These are phyloP conservation scores for Hydrotaea diabolus DNA, from an alignment of 2,888 invertebrate genomes.

Conservation along the genomic window DNA sequence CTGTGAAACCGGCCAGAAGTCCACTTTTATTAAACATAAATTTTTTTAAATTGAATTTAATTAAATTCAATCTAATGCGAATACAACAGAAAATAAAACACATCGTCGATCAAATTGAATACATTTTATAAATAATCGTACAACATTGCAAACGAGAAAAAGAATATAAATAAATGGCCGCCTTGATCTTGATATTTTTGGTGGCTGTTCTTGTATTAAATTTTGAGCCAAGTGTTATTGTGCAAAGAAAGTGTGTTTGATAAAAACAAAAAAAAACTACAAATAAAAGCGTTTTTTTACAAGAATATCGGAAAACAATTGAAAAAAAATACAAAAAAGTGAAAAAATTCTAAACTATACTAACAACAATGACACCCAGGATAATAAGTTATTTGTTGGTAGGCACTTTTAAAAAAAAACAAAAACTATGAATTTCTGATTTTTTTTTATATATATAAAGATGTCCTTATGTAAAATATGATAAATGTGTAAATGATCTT, in stretches of 20 bases:
- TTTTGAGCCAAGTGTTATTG: too few relatives aligned
- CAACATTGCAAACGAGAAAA: neutral
- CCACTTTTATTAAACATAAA: too few relatives aligned
- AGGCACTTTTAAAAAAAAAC: slow-evolving; percentile 69
- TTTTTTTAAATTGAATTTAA: slow-evolving; percentile 59
- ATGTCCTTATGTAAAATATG: too few relatives aligned
- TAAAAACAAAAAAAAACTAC: slow-evolving; percentile 11
- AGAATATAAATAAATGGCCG: slow-evolving; percentile 24
- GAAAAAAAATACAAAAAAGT: neutral
- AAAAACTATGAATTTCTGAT: too few relatives aligned
- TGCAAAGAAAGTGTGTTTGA: neutral
- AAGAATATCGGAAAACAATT: neutral
- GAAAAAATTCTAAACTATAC: neutral
- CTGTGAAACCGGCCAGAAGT: too few relatives aligned
- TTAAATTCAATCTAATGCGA: slow-evolving; percentile 54
- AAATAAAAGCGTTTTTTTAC: too few relatives aligned
- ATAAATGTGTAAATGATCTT: too few relatives aligned
- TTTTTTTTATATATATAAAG: too few relatives aligned
- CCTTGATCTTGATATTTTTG: slow-evolving; percentile 38
- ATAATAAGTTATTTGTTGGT: slow-evolving; percentile 78
- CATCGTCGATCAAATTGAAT: neutral
- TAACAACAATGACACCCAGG: slow-evolving; percentile 75
- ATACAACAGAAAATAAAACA: neutral
- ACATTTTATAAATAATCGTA: slow-evolving; percentile 16
- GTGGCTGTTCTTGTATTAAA: too few relatives aligned